phyloP scores from a whole-genome alignment of 1,140 invertebrate genomes.

The Lasaia peninsularis region DNA sequence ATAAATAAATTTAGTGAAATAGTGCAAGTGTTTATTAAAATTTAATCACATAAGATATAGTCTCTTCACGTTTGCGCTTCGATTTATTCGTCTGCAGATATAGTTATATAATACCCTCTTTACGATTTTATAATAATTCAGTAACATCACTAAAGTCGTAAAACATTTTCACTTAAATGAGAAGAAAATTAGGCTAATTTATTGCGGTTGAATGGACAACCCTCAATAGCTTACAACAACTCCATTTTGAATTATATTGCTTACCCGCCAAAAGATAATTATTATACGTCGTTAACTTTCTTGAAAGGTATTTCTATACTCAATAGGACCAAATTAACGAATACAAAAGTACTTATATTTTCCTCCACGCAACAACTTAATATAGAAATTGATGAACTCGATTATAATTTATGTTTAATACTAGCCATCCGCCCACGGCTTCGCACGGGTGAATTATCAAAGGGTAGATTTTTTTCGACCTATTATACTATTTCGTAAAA shows the following conservation, averaged over 20 bases:
- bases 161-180: not conserved
- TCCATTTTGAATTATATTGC: not conserved
- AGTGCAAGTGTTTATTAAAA: no score
- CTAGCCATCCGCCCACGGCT: no score
- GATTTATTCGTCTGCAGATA: no score
- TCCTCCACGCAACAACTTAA: not conserved
- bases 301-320: not conserved
- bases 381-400: not conserved
- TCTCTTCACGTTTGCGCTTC: no score
- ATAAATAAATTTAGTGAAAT: no score
- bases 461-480: no score
- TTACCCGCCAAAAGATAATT: not conserved
- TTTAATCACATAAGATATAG: no score
- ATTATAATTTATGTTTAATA: not conserved
- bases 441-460: no score
- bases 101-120: no score
- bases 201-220: not conserved
- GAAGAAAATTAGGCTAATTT: not conserved
- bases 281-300: slow-evolving; percentile 3
- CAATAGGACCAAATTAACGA: not conserved
- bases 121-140: no score
- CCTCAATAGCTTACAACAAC: slow-evolving; percentile 2
- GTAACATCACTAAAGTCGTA: not conserved
- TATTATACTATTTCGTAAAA: no score
- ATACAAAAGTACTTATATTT: not conserved